Evolutionary conservation across 2,113 vertebrate species (phyloP), one percentile per base, ranked within the genome.

Genomic region (Paramisgurnus dabryanus): DNA sequence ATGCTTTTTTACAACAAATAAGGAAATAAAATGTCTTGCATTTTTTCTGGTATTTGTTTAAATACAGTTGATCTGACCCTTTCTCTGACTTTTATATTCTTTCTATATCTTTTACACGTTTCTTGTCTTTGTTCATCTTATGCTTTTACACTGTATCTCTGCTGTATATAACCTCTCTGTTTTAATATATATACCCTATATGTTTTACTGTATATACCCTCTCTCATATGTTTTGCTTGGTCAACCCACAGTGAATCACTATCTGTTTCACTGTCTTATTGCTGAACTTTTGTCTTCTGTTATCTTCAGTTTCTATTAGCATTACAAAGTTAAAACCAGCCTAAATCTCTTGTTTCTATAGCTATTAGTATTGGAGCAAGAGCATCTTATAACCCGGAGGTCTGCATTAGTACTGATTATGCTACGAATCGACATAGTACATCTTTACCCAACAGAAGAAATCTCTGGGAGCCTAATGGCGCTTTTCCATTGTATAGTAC

Each of bases 21-120:
- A 34, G 64, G 50, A 45, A 61, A 55, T 68, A 53, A 64, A 22
- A 40, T 75, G 73, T 71, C 72, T 43, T 22, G 50, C 39, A 50
- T 34, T 58, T 58, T 13, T 6, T 15, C 8, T 18, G 17, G 11
- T n/a, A 43, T 40, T 41, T 49, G 11, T n/a, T 18, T 75, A 78
- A 22, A 67, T 4, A 18, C 22, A 22, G 22, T 22, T 0, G 82
- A 83, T 85, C 80, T 89, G 83, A 81, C 55, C 43, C 72, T 70
- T 12, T 55, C 50, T 9, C 10, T 50, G 39, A 40, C 66, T 45
- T 47, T 53, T 39, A 13, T 60, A 34, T 10, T n/a, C 13, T 63
- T 34, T 69, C 15, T 63, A 34, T 63, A 50, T 76, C 73, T 80
- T 78, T 18, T 58, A 43, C 49, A 39, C 47, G 11, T 34, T 5